These are phyloP conservation scores for Pantherophis alleghaniensis DNA, from an alignment of 2,797 vertebrate genomes.

Conservation along the genomic window DNA sequence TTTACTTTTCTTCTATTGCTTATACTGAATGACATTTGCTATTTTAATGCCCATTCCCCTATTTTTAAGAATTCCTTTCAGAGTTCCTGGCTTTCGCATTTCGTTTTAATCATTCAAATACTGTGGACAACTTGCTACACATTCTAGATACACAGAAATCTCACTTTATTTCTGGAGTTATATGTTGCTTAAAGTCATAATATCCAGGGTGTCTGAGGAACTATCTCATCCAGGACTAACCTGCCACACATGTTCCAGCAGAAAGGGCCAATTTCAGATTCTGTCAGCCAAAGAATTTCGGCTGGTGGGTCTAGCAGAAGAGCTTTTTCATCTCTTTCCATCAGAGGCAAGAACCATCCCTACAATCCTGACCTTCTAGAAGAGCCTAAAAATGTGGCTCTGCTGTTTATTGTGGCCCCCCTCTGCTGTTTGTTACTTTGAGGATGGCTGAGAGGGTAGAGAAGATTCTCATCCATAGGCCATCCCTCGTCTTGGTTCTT, in stretches of 20 bases:
- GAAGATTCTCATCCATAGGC: too few relatives aligned
- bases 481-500: too few relatives aligned
- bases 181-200: background rate
- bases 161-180: background rate
- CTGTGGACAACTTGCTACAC: background rate
- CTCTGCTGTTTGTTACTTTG: too few relatives aligned
- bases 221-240: background rate
- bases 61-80: background rate
- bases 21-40: background rate
- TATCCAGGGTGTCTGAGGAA: background rate
- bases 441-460: too few relatives aligned
- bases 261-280: too few relatives aligned
- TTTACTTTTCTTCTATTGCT: background rate
- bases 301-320: too few relatives aligned
- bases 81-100: background rate
- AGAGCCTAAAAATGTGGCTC: too few relatives aligned
- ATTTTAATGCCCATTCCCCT: background rate
- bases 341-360: too few relatives aligned
- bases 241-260: background rate
- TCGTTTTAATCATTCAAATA: background rate
- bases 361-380: too few relatives aligned
- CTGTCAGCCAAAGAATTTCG: too few relatives aligned
- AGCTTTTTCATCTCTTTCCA: too few relatives aligned
- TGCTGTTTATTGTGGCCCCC: too few relatives aligned
- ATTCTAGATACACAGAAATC: background rate